Evolutionary conservation across 2,888 invertebrate species (phyloP), one percentile per base, ranked within the genome.

Genomic region (Ypsolopha sequella): DNA sequence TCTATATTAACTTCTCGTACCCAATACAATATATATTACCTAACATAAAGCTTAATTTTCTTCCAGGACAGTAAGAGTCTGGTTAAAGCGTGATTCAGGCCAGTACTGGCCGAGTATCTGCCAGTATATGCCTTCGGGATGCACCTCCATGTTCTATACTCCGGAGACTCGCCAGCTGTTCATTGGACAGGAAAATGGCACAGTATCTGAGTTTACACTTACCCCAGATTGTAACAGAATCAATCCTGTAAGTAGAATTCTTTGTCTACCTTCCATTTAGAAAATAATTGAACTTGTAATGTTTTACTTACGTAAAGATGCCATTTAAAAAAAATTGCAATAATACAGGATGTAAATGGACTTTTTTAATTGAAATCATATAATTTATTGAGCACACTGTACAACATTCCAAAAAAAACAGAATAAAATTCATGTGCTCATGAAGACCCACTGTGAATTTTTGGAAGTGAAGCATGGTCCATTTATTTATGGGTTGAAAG

Each of bases 61-160:
- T 46, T 81, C 4, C 69, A 98, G 98, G 81, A 97, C 97, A 55
- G 93, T 99, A 39, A 89, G 98, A 75, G 95, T 99, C 59, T 99
- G 98, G 97, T 79, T 99, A 63, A 98, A 97, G 76, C 89, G 99
- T 56, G 99, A 99, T 76, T 97, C 97, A 0, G 99, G 98, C 3
- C 98, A 98, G 70, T 99, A 97, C 76, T 99, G 99, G 99, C 99
- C 99, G 0, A 97, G 97, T 67, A 96, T 99, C 66, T 98, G 98
- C 70, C 97, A 97, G 71, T 95, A 93, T 66, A 95, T 97, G 93
- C 94, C 96, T 6, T 96, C 96, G 51, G 95, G 95, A n/a, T 95
- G 96, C 60, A 95, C 96, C 0, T 92, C 95, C 41, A 89, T 98
- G 80, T 93, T 92, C 74, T 98, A 96, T 74, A 94, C 94, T 56